phyloP scores from a whole-genome alignment of 1,140 invertebrate genomes.

The Calycopis cecrops region DNA sequence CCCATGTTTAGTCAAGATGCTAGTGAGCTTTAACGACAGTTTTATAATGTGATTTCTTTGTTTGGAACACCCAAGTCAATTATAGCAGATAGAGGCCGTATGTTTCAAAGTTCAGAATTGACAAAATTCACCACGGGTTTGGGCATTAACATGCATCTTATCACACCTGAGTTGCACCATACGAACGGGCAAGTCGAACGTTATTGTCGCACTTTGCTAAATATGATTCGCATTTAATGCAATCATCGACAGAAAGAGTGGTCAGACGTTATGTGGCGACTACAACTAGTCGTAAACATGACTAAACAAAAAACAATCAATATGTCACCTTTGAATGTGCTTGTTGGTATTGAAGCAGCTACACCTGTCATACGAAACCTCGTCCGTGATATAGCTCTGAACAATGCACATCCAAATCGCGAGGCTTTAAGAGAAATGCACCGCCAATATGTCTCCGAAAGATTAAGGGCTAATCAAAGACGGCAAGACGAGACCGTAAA shows the following conservation, averaged over 20 bases:
- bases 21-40: constrained; percentile 6
- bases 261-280: constrained; percentile 11
- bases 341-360: no score
- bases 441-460: no score
- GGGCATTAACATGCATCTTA: constrained; percentile 18
- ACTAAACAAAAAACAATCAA: no score
- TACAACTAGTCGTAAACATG: constrained; percentile 17
- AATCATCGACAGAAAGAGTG: constrained; percentile 7
- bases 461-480: constrained; percentile 15
- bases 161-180: constrained; percentile 23
- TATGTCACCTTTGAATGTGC: no score
- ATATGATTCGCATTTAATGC: constrained; percentile 14
- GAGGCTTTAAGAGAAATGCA: no score
- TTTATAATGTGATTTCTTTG: constrained; percentile 15
- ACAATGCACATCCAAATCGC: no score
- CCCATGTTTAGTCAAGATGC: no score
- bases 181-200: constrained; percentile 18
- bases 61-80: constrained; percentile 20
- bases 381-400: no score
- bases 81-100: no score
- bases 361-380: no score
- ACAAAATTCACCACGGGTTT: no score
- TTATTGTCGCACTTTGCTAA: constrained; percentile 14
- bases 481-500: constrained; percentile 12
- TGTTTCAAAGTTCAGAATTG: no score